These are phyloP conservation scores for Miichthys miiuy DNA, from an alignment of 2,797 vertebrate genomes.

Conservation along the genomic window DNA sequence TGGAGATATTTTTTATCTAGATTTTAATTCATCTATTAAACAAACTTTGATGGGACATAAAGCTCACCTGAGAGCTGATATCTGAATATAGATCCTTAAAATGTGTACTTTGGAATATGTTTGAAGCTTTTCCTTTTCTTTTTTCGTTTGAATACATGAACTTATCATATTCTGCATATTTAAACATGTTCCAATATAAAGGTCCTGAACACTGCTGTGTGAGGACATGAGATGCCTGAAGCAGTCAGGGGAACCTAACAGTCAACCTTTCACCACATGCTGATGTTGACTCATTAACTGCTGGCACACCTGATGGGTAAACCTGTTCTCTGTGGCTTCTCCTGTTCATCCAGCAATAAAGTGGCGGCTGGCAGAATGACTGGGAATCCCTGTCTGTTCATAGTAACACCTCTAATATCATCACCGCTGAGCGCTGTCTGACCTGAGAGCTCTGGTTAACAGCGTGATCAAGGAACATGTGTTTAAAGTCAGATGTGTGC, in stretches of 20 bases:
- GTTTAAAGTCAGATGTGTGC: background rate
- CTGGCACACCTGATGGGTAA: constrained; percentile 29
- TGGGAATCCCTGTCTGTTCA: constrained; percentile 8
- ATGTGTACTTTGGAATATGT: background rate
- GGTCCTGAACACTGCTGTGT: background rate
- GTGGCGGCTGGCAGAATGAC: constrained; percentile 20
- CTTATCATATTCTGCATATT: background rate
- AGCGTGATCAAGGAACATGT: background rate
- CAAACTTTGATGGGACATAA: constrained; percentile 53
- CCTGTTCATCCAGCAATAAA: constrained; percentile 13
- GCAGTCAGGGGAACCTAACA: background rate
- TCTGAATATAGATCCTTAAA: background rate
- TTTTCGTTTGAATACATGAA: background rate
- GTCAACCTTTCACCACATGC: constrained; percentile 31
- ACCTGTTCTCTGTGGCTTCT: constrained; percentile 54
- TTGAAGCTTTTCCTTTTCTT: background rate
- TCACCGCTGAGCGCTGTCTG: constrained; percentile 25
- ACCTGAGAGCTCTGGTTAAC: constrained; percentile 9
- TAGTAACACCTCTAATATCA: constrained; percentile 18
- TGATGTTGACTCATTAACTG: constrained; percentile 28
- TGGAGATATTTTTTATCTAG: background rate
- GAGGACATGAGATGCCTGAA: background rate
- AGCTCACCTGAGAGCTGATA: background rate
- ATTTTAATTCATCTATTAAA: rapidly evolving
- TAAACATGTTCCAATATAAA: background rate